Base-by-base conservation (phyloP, 1,140 invertebrate genomes). In the Ruditapes philippinarum region DNA sequence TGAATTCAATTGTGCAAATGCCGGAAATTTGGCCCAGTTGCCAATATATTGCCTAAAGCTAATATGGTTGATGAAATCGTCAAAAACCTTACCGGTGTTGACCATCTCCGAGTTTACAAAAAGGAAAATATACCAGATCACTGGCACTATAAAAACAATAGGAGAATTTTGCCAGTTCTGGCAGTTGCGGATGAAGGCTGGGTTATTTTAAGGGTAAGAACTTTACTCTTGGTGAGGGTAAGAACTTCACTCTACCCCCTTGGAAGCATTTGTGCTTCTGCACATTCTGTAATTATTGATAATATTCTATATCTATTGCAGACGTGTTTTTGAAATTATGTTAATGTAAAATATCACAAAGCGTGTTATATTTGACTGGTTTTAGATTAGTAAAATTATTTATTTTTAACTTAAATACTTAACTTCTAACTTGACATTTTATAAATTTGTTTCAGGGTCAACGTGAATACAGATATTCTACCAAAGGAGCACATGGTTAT, bases 241-340 rank as follows among this genome's bases (percentile, higher is more conserved):
- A 19, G 98, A 98, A 92, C 97, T 97, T 91, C 97, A 98, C 92
- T n/a, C n/a, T n/a, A n/a, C n/a, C n/a, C n/a, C n/a, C n/a, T n/a
- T n/a, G n/a, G n/a, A 97, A 98, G 93, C 97, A n/a, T n/a, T n/a
- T n/a, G n/a, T n/a, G n/a, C n/a, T n/a, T n/a, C n/a, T n/a, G n/a
- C n/a, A n/a, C n/a, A n/a, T n/a, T n/a, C n/a, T n/a, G n/a, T n/a
- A n/a, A n/a, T n/a, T n/a, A n/a, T n/a, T n/a, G n/a, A n/a, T n/a
- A n/a, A n/a, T n/a, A n/a, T n/a, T n/a, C n/a, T n/a, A n/a, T n/a
- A n/a, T n/a, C n/a, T n/a, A n/a, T n/a, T n/a, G n/a, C n/a, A n/a
- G n/a, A n/a, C n/a, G n/a, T n/a, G n/a, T n/a, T n/a, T n/a, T n/a
- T n/a, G n/a, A n/a, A n/a, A n/a, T n/a, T n/a, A n/a, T n/a, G n/a